Percentiles rank a stretch among this genome's conserved stretches.
Evolutionary conservation across 1,140 invertebrate genomes (phyloP).

Genomic region (Brachionus manjavacas): DNA sequence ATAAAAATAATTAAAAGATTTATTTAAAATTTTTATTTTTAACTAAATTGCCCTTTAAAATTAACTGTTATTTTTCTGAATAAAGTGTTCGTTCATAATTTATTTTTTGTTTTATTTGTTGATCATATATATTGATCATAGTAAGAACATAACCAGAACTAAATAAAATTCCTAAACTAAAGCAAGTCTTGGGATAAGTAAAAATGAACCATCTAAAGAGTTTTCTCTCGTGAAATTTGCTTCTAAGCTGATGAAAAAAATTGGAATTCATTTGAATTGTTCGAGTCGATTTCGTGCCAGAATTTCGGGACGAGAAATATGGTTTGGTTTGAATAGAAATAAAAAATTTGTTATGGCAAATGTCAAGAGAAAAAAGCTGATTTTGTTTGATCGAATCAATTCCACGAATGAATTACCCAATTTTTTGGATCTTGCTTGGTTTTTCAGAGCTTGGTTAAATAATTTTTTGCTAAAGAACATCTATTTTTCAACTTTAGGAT

Average conservation of each 20-base stretch:
- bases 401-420: not conserved
- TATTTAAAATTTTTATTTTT: not conserved
- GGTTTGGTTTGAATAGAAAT: conserved; percentile 6
- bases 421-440: not conserved
- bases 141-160: not conserved
- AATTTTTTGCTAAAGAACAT: not conserved
- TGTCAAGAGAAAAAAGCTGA: not conserved
- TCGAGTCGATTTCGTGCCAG: conserved; percentile 5
- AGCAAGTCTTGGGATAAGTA: not conserved
- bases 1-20: not conserved
- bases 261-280: not conserved
- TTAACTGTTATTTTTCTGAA: not conserved
- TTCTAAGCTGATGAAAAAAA: not conserved
- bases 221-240: conserved; percentile 2
- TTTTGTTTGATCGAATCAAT: not conserved
- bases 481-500: not conserved
- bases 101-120: not conserved
- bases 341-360: not conserved
- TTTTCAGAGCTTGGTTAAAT: not conserved
- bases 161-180: not conserved
- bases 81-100: not conserved
- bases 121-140: not conserved
- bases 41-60: not conserved
- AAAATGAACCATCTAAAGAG: not conserved
- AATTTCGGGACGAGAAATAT: not conserved